Conservation (phyloP, 2,797 vertebrate genomes). For the Halcyon leucocephala region DNA sequence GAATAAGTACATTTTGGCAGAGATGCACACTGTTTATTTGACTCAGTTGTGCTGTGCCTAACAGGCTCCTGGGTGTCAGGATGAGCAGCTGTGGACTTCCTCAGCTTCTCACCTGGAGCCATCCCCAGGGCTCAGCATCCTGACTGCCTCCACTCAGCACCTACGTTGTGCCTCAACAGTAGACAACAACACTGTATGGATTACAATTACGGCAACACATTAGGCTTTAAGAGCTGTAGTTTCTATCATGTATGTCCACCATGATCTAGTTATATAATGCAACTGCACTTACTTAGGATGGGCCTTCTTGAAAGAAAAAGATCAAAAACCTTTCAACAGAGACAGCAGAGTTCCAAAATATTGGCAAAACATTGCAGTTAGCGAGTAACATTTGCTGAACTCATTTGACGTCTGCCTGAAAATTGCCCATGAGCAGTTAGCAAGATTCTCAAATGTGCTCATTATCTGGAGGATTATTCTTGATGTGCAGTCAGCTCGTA, state of each 20-base stretch:
- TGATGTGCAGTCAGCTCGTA: neutral
- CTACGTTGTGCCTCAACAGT: neutral
- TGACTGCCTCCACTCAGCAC: neutral
- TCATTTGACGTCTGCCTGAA: neutral
- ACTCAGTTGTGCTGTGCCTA: neutral
- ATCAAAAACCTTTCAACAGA: neutral
- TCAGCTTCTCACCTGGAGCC: neutral
- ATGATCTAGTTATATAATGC: neutral
- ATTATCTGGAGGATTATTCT: conserved; percentile 24
- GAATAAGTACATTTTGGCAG: conserved; percentile 2
- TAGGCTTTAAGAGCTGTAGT: neutral
- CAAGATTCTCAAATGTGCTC: neutral
- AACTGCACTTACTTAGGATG: neutral
- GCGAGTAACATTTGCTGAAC: neutral
- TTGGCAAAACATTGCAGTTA: neutral
- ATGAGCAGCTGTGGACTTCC: neutral
- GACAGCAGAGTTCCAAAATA: neutral
- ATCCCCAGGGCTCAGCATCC: neutral
- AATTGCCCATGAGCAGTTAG: neutral
- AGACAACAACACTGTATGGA: rapidly evolving
- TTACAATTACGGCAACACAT: neutral
- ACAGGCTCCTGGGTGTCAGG: neutral
- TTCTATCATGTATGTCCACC: rapidly evolving
- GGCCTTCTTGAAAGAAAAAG: neutral
- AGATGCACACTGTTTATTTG: neutral